Evolutionary conservation across 1,140 invertebrate genomes (phyloP), one percentile per base, ranked within the genome.

Genomic region (Neodiprion fabricii): DNA sequence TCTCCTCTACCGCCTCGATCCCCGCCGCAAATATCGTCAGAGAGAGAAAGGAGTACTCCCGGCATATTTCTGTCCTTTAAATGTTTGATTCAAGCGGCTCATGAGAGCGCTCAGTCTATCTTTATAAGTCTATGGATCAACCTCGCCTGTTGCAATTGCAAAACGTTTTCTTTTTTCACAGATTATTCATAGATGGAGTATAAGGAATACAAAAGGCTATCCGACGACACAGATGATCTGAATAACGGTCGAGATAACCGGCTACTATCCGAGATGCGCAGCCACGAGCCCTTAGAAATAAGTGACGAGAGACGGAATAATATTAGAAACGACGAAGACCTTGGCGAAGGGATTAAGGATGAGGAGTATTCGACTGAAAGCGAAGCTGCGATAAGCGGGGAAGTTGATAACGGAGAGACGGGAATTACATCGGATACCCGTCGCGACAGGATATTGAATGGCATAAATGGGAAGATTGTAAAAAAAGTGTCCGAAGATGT

Each of bases 191-290:
- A 61, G 53, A 61, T 61, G 53, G 53, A 61, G 53, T 12, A n/a
- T 61, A 61, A 61, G n/a, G 53, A 61, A 61, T 12, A 61, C 53
- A n/a, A 61, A n/a, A 61, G 53, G 53, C 53, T 12, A 61, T 61
- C 53, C 53, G 53, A 61, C 11, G 53, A 61, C n/a, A 61, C 53
- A 61, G 53, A 61, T 61, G 53, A 61, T 11, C 53, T 61, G 53
- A 61, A n/a, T 61, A 61, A 61, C n/a, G 11, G 7, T 61, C 53
- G n/a, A 61, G 53, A 61, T n/a, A 61, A 61, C n/a, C 53, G 53
- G 53, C 53, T 12, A 61, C 53, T 61, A 61, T 61, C 53, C 53
- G 53, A 61, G n/a, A 61, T 61, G 53, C 53, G n/a, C 53, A 61
- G 53, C 53, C 11, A 61, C 53, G 53, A 61, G 11, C n/a, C 53